phyloP scores from a whole-genome alignment of 2,797 vertebrate species.

The Chlorospingus flavigularis region DNA sequence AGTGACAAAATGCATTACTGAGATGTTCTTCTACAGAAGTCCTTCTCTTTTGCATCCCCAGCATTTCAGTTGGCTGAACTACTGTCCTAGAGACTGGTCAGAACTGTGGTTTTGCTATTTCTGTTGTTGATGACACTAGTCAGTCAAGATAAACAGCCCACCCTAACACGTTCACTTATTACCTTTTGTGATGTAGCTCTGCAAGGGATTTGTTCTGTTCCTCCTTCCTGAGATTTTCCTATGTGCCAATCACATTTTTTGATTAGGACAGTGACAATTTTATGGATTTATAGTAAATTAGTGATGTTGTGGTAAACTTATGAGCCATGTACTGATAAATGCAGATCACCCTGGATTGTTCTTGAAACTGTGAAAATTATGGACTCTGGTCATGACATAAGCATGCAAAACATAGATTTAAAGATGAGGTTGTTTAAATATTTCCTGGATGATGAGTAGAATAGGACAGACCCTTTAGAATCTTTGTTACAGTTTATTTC shows the following conservation, averaged over 20 bases:
- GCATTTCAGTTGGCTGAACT: not conserved
- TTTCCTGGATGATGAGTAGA: not conserved
- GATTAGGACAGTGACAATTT: not conserved
- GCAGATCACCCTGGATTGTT: not conserved
- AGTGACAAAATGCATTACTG: not conserved
- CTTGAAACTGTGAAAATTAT: not conserved
- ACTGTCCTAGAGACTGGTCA: not conserved
- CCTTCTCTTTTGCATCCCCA: not conserved
- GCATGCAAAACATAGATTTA: not conserved
- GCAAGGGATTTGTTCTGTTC: rapidly evolving
- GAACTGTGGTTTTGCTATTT: not conserved
- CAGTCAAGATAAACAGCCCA: not conserved
- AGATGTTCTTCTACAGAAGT: not conserved
- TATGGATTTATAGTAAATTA: not conserved
- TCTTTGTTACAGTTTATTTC: not conserved
- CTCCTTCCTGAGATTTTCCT: not conserved
- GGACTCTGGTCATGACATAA: not conserved
- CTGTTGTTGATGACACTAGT: not conserved
- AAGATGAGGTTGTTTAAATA: not conserved
- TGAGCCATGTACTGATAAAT: not conserved
- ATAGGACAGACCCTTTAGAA: not conserved
- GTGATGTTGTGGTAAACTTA: not conserved
- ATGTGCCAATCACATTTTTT: not conserved
- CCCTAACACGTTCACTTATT: not conserved
- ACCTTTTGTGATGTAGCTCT: not conserved